Conservation (phyloP, 30 jellyfish, hydroid and myxozoan species). For the Chironex yamaguchii region DNA sequence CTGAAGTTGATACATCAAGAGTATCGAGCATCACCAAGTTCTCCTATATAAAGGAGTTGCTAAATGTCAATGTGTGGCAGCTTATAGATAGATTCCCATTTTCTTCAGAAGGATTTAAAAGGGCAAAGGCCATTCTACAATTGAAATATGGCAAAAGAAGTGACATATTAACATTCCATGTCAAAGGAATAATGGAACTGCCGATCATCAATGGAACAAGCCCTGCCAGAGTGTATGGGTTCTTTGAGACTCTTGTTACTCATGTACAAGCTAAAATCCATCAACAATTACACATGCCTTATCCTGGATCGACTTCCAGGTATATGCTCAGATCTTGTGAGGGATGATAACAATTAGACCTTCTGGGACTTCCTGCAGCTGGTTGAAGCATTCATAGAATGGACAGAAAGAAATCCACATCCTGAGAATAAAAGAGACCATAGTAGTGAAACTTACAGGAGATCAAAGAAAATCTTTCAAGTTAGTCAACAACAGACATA, state of each 20-base stretch:
- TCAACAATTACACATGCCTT: conserved; percentile 55
- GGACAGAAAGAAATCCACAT: conserved; percentile 86
- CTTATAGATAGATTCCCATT: conserved; percentile 23
- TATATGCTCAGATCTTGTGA: conserved; percentile 72
- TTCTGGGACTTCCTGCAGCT: conserved; percentile 70
- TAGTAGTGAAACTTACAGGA: no score
- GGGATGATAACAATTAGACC: conserved; percentile 71
- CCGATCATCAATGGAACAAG: conserved; percentile 59
- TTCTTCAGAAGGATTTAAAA: conserved; percentile 73
- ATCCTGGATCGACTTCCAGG: conserved; percentile 70
- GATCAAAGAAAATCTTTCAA: no score
- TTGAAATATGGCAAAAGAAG: conserved; percentile 75
- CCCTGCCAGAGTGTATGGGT: conserved; percentile 54
- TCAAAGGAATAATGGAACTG: conserved; percentile 57
- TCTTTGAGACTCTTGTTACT: conserved; percentile 56
- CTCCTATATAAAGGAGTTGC: no score
- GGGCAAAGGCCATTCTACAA: conserved; percentile 70
- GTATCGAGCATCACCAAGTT: no score
- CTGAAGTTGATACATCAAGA: no score
- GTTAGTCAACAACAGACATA: no score
- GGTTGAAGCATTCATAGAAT: conserved; percentile 56
- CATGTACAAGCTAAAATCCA: conserved; percentile 73
- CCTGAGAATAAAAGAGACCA: no score
- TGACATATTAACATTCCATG: conserved; percentile 53
- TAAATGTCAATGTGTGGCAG: no score